Conservation (phyloP, 2,888 invertebrate species). For the Tetramorium bicarinatum region DNA sequence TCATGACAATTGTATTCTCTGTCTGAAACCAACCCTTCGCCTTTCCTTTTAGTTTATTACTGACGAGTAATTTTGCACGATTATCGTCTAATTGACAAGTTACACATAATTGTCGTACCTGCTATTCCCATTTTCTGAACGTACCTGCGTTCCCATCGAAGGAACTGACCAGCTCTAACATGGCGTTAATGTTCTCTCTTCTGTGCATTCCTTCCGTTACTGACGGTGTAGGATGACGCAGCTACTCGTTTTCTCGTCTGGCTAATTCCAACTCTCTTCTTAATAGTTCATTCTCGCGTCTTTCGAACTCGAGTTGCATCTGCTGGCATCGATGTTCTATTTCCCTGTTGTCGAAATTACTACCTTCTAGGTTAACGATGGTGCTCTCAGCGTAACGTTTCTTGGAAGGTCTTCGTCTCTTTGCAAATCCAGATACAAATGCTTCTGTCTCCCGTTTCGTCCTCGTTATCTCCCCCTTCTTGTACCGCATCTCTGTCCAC, state of each 20-base stretch:
- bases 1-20: background rate
- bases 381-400: too few relatives aligned
- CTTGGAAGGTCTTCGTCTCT: too few relatives aligned
- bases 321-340: background rate
- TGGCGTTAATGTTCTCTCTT: background rate
- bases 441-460: too few relatives aligned
- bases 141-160: background rate
- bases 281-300: background rate
- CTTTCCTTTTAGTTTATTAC: background rate
- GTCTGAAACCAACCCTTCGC: background rate
- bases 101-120: background rate
- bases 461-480: too few relatives aligned
- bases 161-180: background rate
- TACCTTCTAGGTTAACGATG: too few relatives aligned
- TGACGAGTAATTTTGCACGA: background rate
- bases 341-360: background rate
- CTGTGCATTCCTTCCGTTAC: rapidly evolving
- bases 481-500: too few relatives aligned
- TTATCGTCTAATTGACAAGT: background rate
- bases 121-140: background rate
- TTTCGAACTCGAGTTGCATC: background rate
- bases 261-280: background rate
- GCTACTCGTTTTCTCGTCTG: background rate
- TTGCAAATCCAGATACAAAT: too few relatives aligned
- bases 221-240: background rate